Base-by-base conservation (phyloP, 2,113 vertebrate species). In the Amphiprion ocellaris region DNA sequence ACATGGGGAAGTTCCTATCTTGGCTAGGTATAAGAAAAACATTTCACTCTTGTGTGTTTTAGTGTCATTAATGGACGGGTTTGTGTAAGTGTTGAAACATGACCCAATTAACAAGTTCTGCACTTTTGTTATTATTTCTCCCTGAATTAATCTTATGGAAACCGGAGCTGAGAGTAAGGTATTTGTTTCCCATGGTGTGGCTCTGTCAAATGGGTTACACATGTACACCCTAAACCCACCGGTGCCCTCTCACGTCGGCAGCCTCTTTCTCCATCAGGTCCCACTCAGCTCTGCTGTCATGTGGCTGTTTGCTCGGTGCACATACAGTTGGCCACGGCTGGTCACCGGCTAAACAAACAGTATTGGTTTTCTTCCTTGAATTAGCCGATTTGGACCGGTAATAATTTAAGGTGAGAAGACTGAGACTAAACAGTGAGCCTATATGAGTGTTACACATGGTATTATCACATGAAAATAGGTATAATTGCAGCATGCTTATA, bases 151-250 rank as follows among this genome's bases (percentile, higher is more conserved):
- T 91, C 75, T 64, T 41, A 61, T 88, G 79, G 82, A 89, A 92
- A 90, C 75, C 59, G 69, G 62, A 91, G 78, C 74, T 78, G 64
- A 73, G 76, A 26, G 79, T 77, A 84, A 71, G 81, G 64, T 83
- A 65, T 85, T 84, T 83, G 82, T 90, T 92, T 92, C 90, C 90
- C 90, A 93, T 89, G 79, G 66, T 68, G 73, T 73, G 44, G 44
- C 47, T 82, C 83, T 80, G 79, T 83, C 50, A 93, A 94, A 93
- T 92, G 73, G 87, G 44, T 94, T 89, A 72, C 92, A 94, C 69
- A 90, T 94, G 91, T 87, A 83, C 24, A 47, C 54, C 58, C 65
- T 50, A 61, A 68, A 69, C 60, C 67, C 41, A 16, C 24, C 17
- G 14, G 78, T 74, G 71, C 83, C 80, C 69, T 82, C 79, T 89